Evolutionary conservation across 92 coral and sea anemone species (phyloP).

Genomic region (Micromussa lordhowensis): DNA sequence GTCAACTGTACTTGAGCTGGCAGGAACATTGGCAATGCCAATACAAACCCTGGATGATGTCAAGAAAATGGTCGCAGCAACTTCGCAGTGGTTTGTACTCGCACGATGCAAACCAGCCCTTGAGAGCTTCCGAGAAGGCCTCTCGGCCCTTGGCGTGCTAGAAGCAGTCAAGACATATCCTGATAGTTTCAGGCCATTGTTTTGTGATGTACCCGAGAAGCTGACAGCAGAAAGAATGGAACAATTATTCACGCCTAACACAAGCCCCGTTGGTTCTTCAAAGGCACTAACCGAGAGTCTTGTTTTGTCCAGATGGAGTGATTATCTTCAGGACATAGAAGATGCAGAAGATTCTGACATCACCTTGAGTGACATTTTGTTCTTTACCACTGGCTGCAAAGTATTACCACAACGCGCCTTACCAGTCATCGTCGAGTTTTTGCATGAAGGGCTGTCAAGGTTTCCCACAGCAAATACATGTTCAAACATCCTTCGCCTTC

Average conservation of each 20-base stretch:
- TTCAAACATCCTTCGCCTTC: slow-evolving; percentile 65
- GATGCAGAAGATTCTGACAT: slow-evolving; percentile 71
- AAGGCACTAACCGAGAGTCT: slow-evolving; percentile 69
- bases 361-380: slow-evolving; percentile 73
- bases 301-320: slow-evolving; percentile 79
- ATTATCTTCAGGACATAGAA: slow-evolving; percentile 84
- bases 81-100: slow-evolving; percentile 68
- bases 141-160: slow-evolving; percentile 71
- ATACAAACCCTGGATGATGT: slow-evolving; percentile 57
- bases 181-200: slow-evolving; percentile 62
- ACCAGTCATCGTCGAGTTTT: slow-evolving; percentile 68
- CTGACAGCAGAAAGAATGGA: slow-evolving; percentile 73
- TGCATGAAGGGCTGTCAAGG: slow-evolving; percentile 69
- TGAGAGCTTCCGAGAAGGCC: slow-evolving; percentile 69
- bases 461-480: slow-evolving; percentile 80
- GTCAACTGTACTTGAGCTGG: slow-evolving; percentile 65
- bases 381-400: slow-evolving; percentile 78
- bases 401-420: slow-evolving; percentile 64
- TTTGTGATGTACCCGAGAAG: slow-evolving; percentile 59
- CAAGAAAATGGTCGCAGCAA: slow-evolving; percentile 44
- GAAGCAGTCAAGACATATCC: slow-evolving; percentile 58
- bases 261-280: slow-evolving; percentile 74
- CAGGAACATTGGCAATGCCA: slow-evolving; percentile 69
- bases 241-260: slow-evolving; percentile 49
- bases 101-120: slow-evolving; percentile 66